Base-by-base conservation (phyloP, 2,797 vertebrate genomes). In the Diceros bicornis region DNA sequence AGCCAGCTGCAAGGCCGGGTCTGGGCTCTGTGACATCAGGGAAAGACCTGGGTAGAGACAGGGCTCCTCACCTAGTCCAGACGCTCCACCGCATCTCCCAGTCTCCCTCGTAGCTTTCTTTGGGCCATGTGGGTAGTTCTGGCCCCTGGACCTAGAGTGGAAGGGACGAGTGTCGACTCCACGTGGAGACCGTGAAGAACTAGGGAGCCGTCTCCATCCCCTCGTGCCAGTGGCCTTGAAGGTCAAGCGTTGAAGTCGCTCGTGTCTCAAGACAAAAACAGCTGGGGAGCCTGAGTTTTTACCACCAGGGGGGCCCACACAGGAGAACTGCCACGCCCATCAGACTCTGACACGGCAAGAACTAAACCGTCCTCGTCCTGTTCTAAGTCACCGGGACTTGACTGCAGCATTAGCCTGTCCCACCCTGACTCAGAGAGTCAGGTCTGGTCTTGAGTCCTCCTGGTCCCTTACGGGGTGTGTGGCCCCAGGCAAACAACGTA, bases 221-320 rank as follows among this genome's bases (percentile, higher is more conserved):
- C 61, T 47, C 44, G 25, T 57, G n/a, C 27, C 20, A n/a, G 9
- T 55, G 59, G 79, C 59, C 52, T 11, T 34, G 44, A 50, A 66
- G 41, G 59, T n/a, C 52, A 21, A 1, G 1, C 21, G 14, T 14
- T 34, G 32, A 61, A 72, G n/a, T 23, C 32, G 27, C 2, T 47
- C 4, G 11, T 21, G 25, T 27, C 68, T 12, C 25, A 37, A 68
- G 44, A 71, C 7, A 21, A 59, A 66, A 59, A 18, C 44, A 1
- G 0, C 27, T 13, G 1, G 74, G 69, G 6, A 50, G 55, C 16
- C 25, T 8, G 5, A 14, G 55, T 18, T n/a, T n/a, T n/a, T 2
- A 1, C 44, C n/a, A 1, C 6, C 1, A 0, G 34, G n/a, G 14
- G 7, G 34, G 69, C 11, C 37, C 18, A 55, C 0, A 13, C 0